Conservation (phyloP, 2,113 vertebrate genomes). For the Ciconia boyciana region DNA sequence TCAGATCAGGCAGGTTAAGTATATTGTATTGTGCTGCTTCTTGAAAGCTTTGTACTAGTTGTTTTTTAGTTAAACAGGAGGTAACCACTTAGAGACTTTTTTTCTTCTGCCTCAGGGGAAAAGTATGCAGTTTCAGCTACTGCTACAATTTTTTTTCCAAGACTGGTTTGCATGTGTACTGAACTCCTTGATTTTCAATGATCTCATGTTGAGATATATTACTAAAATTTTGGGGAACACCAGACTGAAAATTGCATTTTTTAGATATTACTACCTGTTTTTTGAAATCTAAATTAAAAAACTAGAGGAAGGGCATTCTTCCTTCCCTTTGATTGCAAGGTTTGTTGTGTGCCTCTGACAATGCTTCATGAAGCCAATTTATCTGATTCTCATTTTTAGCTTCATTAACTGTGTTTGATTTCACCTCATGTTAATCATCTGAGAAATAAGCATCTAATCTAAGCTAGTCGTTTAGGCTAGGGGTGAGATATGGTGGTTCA, state of each 20-base stretch:
- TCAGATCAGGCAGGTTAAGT: constrained; percentile 43
- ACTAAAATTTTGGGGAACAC: not conserved
- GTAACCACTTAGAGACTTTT: constrained; percentile 2
- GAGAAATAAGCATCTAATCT: not conserved
- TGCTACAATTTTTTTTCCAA: not conserved
- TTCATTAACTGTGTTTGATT: not conserved
- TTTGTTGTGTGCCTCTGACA: not conserved
- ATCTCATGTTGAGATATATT: not conserved
- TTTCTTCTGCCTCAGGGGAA: not conserved
- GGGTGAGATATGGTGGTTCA: fast-evolving
- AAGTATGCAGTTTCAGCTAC: not conserved
- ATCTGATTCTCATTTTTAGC: not conserved
- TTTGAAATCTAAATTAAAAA: not conserved
- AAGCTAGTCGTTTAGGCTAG: not conserved
- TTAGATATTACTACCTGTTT: not conserved
- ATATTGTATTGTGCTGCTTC: not conserved
- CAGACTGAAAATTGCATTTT: not conserved
- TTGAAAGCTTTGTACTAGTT: constrained; percentile 9
- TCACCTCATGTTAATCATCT: not conserved
- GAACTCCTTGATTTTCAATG: not conserved
- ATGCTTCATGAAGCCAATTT: not conserved
- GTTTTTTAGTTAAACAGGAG: constrained; percentile 42
- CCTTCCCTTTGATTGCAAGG: not conserved
- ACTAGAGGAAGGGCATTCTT: not conserved
- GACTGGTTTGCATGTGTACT: not conserved